Percentiles rank a stretch among this genome's conserved stretches.
Evolutionary conservation across 2,797 vertebrate genomes (phyloP).

Genomic region (Gorsachius magnificus): DNA sequence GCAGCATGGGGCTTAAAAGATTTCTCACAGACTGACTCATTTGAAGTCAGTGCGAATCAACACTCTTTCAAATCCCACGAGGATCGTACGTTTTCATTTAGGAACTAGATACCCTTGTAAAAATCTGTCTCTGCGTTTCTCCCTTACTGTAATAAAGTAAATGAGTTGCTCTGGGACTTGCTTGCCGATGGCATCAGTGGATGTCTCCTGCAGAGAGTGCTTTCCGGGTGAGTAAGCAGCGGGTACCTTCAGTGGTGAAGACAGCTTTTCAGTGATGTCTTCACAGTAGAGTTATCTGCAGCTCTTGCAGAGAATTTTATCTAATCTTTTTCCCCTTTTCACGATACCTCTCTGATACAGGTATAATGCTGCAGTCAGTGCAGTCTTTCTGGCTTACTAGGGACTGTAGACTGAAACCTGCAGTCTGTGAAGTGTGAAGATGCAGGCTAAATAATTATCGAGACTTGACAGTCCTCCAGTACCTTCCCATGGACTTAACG

Average conservation of each 20-base stretch:
- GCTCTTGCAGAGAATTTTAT: not conserved
- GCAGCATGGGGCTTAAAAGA: not conserved
- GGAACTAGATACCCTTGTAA: not conserved
- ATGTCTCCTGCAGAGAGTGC: not conserved
- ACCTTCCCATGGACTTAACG: fast-evolving
- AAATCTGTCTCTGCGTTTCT: not conserved
- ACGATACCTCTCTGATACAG: not conserved
- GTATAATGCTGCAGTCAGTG: not conserved
- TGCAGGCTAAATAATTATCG: not conserved
- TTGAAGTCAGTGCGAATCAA: not conserved
- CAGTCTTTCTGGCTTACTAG: not conserved
- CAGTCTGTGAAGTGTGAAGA: not conserved
- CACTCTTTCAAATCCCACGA: conserved; percentile 1
- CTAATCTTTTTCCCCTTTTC: not conserved
- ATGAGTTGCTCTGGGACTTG: conserved; percentile 20
- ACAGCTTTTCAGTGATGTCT: not conserved
- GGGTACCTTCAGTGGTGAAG: not conserved
- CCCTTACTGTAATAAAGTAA: conserved; percentile 18
- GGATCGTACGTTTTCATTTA: not conserved
- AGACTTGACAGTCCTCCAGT: not conserved
- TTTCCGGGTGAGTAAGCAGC: conserved; percentile 7
- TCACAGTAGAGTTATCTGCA: not conserved
- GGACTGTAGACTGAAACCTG: not conserved
- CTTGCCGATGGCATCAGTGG: not conserved
- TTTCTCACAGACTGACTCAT: conserved; percentile 33